Conservation (phyloP, 2,797 vertebrate species). For the Aldrovandia affinis region DNA sequence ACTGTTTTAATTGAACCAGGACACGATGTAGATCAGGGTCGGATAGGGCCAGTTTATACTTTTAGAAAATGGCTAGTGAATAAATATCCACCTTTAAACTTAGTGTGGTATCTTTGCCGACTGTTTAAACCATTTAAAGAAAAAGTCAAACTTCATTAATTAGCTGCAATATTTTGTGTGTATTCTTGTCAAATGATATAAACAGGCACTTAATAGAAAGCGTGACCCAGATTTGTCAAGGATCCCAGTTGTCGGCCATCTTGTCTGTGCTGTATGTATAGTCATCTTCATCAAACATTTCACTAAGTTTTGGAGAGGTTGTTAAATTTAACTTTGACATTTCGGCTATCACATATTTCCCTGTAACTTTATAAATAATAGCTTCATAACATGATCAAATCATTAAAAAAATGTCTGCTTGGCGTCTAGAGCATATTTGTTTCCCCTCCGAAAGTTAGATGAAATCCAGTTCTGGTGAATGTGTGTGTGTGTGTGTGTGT, state of each 20-base stretch:
- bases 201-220: neutral
- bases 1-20: too few species aligned
- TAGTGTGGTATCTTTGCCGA: too few species aligned
- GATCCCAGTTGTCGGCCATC: neutral
- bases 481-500: too few species aligned
- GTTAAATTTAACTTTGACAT: neutral
- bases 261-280: neutral
- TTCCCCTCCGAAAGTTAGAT: neutral
- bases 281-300: neutral
- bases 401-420: neutral
- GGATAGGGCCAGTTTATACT: neutral
- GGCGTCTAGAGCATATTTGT: neutral
- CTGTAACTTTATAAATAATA: neutral
- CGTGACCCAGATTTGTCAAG: neutral
- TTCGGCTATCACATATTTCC: neutral
- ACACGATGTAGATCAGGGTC: too few species aligned
- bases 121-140: too few species aligned
- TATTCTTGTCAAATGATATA: too few species aligned
- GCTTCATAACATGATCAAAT: slow-evolving; percentile 9
- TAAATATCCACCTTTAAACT: too few species aligned
- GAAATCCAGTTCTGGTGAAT: neutral
- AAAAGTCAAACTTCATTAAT: too few species aligned
- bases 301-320: neutral
- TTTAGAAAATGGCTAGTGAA: neutral
- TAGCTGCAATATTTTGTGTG: too few species aligned